These are phyloP conservation scores for Mesocentrotus franciscanus DNA, from an alignment of 53 echinoderm and acorn worm species.

Conservation along the genomic window DNA sequence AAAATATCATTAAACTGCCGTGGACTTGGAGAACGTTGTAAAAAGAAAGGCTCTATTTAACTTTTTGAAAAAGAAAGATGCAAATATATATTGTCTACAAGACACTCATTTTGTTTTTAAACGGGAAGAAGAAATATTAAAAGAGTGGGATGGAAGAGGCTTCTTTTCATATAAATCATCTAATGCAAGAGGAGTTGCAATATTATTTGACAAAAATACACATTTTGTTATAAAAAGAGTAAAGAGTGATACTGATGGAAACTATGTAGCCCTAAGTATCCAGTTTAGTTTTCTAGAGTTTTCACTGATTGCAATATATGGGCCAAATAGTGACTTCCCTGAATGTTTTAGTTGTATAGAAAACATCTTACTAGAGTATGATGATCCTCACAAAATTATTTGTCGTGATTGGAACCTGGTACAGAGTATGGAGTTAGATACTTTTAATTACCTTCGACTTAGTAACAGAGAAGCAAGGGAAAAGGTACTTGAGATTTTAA, in stretches of 20 bases:
- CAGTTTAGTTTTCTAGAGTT: not conserved
- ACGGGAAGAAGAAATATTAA: no score
- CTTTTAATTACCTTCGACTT: slow-evolving; percentile 20
- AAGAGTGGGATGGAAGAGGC: no score
- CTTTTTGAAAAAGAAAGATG: no score
- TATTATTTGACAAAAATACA: no score
- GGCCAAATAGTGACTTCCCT: slow-evolving; percentile 4
- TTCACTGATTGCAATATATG: slow-evolving; percentile 17
- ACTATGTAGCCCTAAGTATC: not conserved
- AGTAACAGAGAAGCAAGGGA: not conserved
- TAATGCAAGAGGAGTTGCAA: no score
- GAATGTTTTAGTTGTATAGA: not conserved
- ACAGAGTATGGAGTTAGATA: slow-evolving; percentile 20
- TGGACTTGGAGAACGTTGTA: no score
- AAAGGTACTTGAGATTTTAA: not conserved
- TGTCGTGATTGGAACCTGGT: slow-evolving; percentile 7
- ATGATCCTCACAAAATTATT: slow-evolving; percentile 15
- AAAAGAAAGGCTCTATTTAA: no score
- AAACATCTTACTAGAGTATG: not conserved
- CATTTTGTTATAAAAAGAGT: not conserved
- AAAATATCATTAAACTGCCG: no score
- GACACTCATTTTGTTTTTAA: no score
- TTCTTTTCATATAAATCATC: no score
- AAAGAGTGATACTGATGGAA: slow-evolving; percentile 15
- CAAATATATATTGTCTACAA: not conserved